These are phyloP conservation scores for Ceratoteleas bidentatus DNA, from an alignment of 1,140 invertebrate species.

Conservation along the genomic window DNA sequence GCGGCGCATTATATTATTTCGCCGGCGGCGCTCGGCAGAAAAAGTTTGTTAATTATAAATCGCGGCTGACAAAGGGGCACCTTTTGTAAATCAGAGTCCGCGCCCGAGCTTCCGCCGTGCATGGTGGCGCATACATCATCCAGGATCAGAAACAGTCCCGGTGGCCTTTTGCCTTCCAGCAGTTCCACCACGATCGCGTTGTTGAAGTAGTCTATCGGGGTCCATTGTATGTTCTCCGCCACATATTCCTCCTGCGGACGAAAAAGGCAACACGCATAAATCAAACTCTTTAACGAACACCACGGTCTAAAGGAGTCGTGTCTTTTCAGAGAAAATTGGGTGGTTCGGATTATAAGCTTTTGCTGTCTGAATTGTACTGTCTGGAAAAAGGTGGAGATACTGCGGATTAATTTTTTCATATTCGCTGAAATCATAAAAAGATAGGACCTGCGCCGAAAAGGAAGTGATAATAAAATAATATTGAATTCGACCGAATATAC, in stretches of 20 bases:
- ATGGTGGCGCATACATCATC: slow-evolving; percentile 90
- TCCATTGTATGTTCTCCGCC: slow-evolving; percentile 88
- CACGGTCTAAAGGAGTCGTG: not conserved
- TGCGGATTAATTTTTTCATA: too few relatives aligned
- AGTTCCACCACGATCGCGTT: slow-evolving; percentile 89
- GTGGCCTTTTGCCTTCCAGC: slow-evolving; percentile 83
- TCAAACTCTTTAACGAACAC: not conserved
- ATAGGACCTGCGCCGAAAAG: too few relatives aligned
- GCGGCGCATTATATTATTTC: not conserved
- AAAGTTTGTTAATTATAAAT: slow-evolving; percentile 38
- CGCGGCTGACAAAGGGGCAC: slow-evolving; percentile 69
- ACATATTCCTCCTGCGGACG: slow-evolving; percentile 86
- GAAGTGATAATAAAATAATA: too few relatives aligned
- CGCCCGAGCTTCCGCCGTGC: slow-evolving; percentile 86
- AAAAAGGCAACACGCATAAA: slow-evolving; percentile 14
- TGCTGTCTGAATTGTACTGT: too few relatives aligned
- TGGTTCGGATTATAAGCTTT: too few relatives aligned
- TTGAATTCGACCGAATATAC: too few relatives aligned
- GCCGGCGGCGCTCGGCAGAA: not conserved
- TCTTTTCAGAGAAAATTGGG: too few relatives aligned
- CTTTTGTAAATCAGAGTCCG: slow-evolving; percentile 84
- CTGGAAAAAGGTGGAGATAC: too few relatives aligned
- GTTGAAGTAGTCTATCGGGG: slow-evolving; percentile 89
- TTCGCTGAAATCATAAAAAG: too few relatives aligned
- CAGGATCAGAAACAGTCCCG: slow-evolving; percentile 86